These are phyloP conservation scores for Benthosema pterotum DNA, from an alignment of 2,797 vertebrate genomes.

Conservation along the genomic window DNA sequence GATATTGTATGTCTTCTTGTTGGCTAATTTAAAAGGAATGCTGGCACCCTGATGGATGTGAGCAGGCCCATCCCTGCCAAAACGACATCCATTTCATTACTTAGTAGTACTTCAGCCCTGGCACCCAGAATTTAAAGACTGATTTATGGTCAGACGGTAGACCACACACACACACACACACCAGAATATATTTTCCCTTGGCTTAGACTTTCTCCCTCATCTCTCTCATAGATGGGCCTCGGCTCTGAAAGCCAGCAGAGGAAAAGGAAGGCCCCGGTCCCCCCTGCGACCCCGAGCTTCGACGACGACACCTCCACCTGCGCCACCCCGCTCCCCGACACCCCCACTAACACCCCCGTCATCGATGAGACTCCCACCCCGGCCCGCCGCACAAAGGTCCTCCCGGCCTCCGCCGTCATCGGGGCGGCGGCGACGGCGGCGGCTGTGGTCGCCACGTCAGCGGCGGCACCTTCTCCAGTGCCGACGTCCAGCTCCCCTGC, in stretches of 20 bases:
- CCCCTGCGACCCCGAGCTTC: slow-evolving; percentile 75
- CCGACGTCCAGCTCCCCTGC: slow-evolving; percentile 75
- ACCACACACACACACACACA: slow-evolving; percentile 9
- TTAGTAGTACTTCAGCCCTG: slow-evolving; percentile 52
- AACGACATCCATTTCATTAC: slow-evolving; percentile 67
- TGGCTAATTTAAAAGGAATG: slow-evolving; percentile 61
- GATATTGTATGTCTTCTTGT: slow-evolving; percentile 34
- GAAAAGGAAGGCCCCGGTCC: slow-evolving; percentile 90
- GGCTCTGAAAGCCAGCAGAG: slow-evolving; percentile 85
- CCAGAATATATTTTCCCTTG: background rate
- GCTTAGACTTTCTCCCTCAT: slow-evolving; percentile 23
- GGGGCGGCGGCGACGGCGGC: slow-evolving; percentile 16
- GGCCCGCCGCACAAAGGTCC: slow-evolving; percentile 25
- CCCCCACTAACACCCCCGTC: slow-evolving; percentile 51
- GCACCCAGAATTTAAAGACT: slow-evolving; percentile 46
- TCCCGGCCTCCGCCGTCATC: background rate
- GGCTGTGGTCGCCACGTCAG: slow-evolving; percentile 22
- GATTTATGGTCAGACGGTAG: slow-evolving; percentile 56
- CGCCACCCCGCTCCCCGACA: slow-evolving; percentile 63
- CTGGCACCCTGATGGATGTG: slow-evolving; percentile 50
- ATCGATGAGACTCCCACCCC: slow-evolving; percentile 40
- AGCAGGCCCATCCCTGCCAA: slow-evolving; percentile 50
- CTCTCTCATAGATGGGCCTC: slow-evolving; percentile 73
- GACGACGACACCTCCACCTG: slow-evolving; percentile 45
- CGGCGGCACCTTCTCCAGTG: slow-evolving; percentile 24